phyloP scores from a whole-genome alignment of 2,797 vertebrate species.

The Glossophaga mutica region DNA sequence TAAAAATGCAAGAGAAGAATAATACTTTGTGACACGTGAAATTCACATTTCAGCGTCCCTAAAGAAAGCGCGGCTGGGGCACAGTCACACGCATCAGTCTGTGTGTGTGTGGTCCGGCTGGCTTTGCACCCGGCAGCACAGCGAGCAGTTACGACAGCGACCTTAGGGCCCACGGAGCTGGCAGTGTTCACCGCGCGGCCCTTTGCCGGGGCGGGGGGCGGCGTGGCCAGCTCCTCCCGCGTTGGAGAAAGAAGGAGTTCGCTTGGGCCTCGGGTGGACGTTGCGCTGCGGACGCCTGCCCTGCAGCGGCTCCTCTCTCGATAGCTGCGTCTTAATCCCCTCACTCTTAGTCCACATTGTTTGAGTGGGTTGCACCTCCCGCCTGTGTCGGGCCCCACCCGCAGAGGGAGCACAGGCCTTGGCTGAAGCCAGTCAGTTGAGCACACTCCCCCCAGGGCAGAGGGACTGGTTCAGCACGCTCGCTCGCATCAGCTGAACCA shows the following conservation, averaged over 20 bases:
- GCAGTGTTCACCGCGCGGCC: slow-evolving; percentile 20
- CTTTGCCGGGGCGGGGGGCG: too few relatives aligned
- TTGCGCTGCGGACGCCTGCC: background rate
- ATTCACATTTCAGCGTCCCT: slow-evolving; percentile 36
- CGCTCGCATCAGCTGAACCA: background rate
- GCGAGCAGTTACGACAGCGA: background rate
- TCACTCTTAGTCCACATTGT: background rate
- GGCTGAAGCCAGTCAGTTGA: background rate
- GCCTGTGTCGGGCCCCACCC: background rate
- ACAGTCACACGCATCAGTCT: background rate
- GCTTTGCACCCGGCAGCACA: background rate
- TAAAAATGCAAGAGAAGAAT: background rate
- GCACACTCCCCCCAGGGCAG: too few relatives aligned
- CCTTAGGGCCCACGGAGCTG: background rate
- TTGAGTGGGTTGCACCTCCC: background rate
- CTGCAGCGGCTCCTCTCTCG: background rate
- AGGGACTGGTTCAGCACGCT: background rate
- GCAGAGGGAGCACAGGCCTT: background rate
- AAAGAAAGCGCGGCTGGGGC: slow-evolving; percentile 43
- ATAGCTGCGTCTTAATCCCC: background rate
- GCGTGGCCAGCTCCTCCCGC: background rate
- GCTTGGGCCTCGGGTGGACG: background rate
- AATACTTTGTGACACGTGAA: slow-evolving; percentile 36
- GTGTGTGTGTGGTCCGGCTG: background rate
- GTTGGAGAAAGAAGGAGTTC: background rate